A percentile compares a stretch with the other conserved stretches of the same genome.
These are phyloP conservation scores for Drosophila suboccidentalis DNA, from an alignment of 2,888 invertebrate genomes.

Conservation along the genomic window DNA sequence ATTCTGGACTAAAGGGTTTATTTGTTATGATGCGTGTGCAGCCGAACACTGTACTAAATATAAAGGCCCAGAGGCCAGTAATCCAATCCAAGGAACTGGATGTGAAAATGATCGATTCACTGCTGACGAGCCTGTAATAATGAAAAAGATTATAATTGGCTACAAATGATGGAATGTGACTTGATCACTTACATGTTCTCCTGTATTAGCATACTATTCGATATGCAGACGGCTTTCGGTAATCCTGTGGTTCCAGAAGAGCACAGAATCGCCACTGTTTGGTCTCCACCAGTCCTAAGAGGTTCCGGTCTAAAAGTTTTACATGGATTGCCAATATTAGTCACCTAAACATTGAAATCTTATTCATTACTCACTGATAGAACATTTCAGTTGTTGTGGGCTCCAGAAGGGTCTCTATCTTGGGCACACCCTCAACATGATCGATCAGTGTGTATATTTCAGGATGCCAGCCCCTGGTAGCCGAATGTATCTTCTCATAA, in stretches of 20 bases:
- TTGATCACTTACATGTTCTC: conserved; percentile 44
- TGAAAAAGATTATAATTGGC: not conserved
- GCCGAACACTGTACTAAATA: conserved; percentile 55
- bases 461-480: conserved; percentile 60
- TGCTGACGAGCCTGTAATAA: conserved; percentile 44
- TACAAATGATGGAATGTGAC: not conserved
- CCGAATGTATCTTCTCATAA: conserved; percentile 54
- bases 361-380: conserved; percentile 50
- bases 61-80: conserved; percentile 59
- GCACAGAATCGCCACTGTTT: conserved; percentile 73
- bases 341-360: too few relatives aligned
- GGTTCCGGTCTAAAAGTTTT: conserved; percentile 52
- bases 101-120: conserved; percentile 53
- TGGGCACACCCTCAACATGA: conserved; percentile 54
- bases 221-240: conserved; percentile 77
- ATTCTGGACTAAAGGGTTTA: conserved; percentile 63
- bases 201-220: conserved; percentile 56
- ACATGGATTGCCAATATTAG: not conserved
- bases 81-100: conserved; percentile 74
- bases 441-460: conserved; percentile 61
- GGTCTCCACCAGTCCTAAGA: conserved; percentile 59
- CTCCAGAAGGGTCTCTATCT: conserved; percentile 60
- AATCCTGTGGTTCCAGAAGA: conserved; percentile 81
- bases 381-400: conserved; percentile 59
- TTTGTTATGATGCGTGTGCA: conserved; percentile 69